Conservation (phyloP, 2,113 vertebrate genomes). For the Mobula hypostoma region DNA sequence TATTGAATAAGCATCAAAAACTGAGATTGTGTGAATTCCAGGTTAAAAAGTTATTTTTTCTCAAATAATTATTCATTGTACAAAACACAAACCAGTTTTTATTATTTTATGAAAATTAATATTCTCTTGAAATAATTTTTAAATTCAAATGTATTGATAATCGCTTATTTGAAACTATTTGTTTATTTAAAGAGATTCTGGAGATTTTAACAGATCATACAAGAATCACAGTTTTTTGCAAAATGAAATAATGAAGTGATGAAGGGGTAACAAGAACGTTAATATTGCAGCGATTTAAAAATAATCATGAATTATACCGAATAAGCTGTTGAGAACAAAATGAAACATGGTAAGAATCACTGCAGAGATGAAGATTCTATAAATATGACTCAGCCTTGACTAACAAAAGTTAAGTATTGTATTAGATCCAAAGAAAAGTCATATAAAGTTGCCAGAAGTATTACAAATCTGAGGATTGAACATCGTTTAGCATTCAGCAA, state of each 20-base stretch:
- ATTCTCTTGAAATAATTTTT: not conserved
- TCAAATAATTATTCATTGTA: not conserved
- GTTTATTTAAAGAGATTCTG: not conserved
- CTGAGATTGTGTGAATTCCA: not conserved
- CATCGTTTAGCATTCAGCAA: too few species aligned
- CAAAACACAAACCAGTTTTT: not conserved
- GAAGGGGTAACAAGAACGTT: too few species aligned
- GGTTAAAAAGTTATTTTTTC: not conserved
- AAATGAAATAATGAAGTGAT: not conserved
- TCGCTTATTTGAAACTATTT: not conserved
- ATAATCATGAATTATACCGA: not conserved
- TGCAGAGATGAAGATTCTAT: not conserved
- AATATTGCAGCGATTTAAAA: not conserved
- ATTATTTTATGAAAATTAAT: not conserved
- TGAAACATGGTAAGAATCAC: not conserved
- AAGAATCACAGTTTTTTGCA: not conserved
- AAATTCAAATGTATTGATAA: not conserved
- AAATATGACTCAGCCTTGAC: too few species aligned
- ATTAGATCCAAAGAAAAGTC: too few species aligned
- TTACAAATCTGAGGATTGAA: too few species aligned
- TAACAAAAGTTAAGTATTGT: too few species aligned
- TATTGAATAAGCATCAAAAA: not conserved
- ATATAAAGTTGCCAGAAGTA: too few species aligned
- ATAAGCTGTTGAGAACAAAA: not conserved
- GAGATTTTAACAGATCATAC: not conserved